Conservation (phyloP, 2,797 vertebrate genomes). For the Galago senegalensis region DNA sequence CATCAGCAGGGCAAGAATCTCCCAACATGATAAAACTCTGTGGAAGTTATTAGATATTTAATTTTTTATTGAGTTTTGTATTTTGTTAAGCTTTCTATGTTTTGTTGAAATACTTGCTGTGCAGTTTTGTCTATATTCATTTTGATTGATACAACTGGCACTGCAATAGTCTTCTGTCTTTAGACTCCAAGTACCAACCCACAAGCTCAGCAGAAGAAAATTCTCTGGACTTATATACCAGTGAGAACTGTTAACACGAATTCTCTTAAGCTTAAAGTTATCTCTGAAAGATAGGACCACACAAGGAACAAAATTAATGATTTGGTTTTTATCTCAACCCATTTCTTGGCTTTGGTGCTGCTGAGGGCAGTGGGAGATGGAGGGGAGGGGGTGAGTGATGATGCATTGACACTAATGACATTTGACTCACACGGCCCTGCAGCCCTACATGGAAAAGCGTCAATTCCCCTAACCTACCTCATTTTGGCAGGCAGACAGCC, state of each 20-base stretch:
- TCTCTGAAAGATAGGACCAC: conserved; percentile 68
- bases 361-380: not conserved
- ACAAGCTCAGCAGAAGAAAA: not conserved
- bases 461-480: not conserved
- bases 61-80: not conserved
- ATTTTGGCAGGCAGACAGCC: conserved; percentile 39
- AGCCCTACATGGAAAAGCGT: not conserved
- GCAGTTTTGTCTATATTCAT: not conserved
- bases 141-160: not conserved
- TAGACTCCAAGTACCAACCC: not conserved
- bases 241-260: not conserved
- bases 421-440: not conserved
- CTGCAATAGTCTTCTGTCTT: not conserved
- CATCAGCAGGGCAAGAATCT: not conserved
- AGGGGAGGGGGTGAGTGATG: not conserved
- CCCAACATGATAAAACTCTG: not conserved
- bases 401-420: not conserved
- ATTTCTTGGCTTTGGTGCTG: conserved; percentile 60
- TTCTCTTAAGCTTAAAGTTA: conserved; percentile 31
- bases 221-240: not conserved
- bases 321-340: conserved; percentile 42
- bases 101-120: not conserved
- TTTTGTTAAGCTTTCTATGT: not conserved
- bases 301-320: conserved; percentile 55
- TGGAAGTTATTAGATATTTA: not conserved